Conservation (phyloP, 2,113 vertebrate species). For the Apodemus sylvaticus region DNA sequence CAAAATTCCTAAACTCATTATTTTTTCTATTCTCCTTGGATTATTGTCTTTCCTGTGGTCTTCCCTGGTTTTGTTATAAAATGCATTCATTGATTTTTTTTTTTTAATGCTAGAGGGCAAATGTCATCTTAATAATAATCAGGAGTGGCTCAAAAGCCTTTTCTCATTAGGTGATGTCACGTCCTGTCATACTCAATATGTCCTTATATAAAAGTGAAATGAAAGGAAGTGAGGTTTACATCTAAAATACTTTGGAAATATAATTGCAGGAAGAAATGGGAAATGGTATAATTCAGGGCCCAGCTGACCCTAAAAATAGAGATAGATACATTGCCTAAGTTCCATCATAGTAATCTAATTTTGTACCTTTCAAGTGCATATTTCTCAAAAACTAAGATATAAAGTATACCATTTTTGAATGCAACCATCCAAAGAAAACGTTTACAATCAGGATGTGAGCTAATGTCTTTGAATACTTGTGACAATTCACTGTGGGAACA, state of each 20-base stretch:
- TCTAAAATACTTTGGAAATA: constrained; percentile 58
- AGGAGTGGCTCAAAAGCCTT: constrained; percentile 27
- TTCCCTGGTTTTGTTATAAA: constrained; percentile 15
- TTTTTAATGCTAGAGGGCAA: constrained; percentile 27
- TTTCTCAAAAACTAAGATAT: constrained; percentile 38
- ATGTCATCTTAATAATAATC: constrained; percentile 61
- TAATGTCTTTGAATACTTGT: constrained; percentile 24
- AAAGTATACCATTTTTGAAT: constrained; percentile 57
- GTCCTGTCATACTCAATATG: constrained; percentile 53
- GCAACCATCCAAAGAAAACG: constrained; percentile 30
- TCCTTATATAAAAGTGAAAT: constrained; percentile 44
- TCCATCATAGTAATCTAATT: constrained; percentile 19
- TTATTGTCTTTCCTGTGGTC: constrained; percentile 14
- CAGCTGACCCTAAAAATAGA: constrained; percentile 14
- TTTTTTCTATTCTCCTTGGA: constrained; percentile 44
- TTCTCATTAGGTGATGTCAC: constrained; percentile 62
- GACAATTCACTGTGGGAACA: not conserved
- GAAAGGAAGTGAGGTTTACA: constrained; percentile 30
- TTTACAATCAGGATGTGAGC: not conserved
- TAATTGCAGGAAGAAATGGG: constrained; percentile 43
- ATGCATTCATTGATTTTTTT: constrained; percentile 12
- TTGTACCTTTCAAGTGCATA: constrained; percentile 45
- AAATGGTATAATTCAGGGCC: constrained; percentile 54
- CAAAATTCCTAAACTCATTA: constrained; percentile 14
- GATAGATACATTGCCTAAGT: constrained; percentile 40